phyloP scores from a whole-genome alignment of 2,113 vertebrate species.

The Podiceps cristatus region DNA sequence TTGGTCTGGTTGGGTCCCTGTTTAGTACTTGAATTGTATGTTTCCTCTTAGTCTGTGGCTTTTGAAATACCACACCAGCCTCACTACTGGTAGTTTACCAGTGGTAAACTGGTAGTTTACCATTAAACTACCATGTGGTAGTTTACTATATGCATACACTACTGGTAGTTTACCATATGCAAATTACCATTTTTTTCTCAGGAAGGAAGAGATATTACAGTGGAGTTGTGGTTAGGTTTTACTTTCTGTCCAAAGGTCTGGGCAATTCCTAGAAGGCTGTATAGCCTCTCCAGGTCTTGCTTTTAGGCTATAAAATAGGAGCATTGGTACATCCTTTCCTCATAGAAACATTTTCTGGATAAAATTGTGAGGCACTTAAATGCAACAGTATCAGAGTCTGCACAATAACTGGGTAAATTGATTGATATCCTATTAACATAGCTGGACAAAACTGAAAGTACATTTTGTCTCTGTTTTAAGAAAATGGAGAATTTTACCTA shows the following conservation, averaged over 20 bases:
- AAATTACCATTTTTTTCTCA: not conserved
- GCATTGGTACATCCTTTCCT: not conserved
- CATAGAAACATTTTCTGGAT: not conserved
- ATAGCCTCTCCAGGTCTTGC: not conserved
- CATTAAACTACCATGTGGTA: too few relatives aligned
- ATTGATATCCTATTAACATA: not conserved
- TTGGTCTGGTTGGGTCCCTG: not conserved
- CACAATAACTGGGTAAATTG: not conserved
- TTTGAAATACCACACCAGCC: not conserved
- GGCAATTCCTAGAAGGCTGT: rapidly evolving
- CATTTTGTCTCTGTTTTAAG: not conserved
- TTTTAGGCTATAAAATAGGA: not conserved
- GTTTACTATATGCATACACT: not conserved
- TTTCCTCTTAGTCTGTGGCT: not conserved
- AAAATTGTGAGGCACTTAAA: not conserved
- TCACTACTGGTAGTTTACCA: not conserved
- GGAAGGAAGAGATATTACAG: not conserved
- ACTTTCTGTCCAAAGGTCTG: not conserved
- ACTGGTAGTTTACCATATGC: not conserved
- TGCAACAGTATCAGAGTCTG: not conserved
- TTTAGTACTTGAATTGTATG: not conserved
- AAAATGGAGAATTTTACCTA: not conserved
- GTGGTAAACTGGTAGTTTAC: too few relatives aligned
- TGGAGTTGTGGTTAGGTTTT: not conserved
- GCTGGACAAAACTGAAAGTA: not conserved